phyloP scores from a whole-genome alignment of 2,888 invertebrate genomes.

The Escarpia spicata region DNA sequence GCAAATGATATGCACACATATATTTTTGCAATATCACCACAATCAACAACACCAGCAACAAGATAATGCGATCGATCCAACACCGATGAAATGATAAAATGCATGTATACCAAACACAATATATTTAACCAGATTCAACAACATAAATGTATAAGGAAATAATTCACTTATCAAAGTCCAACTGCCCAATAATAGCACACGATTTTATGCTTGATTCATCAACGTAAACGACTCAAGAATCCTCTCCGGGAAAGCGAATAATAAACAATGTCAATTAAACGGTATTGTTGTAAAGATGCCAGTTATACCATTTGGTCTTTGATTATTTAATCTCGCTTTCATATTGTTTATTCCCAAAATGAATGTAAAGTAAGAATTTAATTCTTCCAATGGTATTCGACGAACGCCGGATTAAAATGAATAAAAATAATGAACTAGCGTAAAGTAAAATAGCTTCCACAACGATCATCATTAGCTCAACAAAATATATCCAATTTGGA shows the following conservation, averaged over 20 bases:
- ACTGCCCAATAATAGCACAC: not conserved
- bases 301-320: not conserved
- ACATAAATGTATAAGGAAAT: not conserved
- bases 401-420: not conserved
- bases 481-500: no score
- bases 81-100: not conserved
- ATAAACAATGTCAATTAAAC: not conserved
- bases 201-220: not conserved
- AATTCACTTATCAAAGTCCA: not conserved
- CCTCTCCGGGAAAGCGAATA: not conserved
- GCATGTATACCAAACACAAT: not conserved
- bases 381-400: not conserved
- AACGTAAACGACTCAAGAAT: not conserved
- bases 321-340: not conserved
- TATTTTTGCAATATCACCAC: not conserved
- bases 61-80: not conserved
- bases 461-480: no score
- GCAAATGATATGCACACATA: not conserved
- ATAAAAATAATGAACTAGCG: not conserved
- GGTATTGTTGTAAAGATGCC: not conserved
- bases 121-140: not conserved
- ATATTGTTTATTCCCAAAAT: no score
- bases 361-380: not conserved
- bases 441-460: no score
- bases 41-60: not conserved